Base-by-base conservation (phyloP, 1,140 invertebrate species). In the Bilobella aurantiaca region DNA sequence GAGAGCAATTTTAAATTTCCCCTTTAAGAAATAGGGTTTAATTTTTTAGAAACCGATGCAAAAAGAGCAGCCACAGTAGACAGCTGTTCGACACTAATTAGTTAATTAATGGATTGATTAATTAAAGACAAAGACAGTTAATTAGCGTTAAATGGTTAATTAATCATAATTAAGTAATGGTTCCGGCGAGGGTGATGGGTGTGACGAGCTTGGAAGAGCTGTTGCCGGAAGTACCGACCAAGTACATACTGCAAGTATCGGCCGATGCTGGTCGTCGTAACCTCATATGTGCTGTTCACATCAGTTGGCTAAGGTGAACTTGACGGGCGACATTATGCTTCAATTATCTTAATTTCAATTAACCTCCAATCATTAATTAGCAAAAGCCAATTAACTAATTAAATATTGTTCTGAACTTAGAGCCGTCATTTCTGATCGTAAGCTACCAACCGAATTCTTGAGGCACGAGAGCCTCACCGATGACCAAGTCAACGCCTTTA, bases 281-380 rank as follows among this genome's bases (percentile, higher is more conserved):
- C 70, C 85, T 81, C 74, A 77, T 82, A 67, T 79, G 83, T 53
- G 79, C 85, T 66, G 85, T 86, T 63, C 84, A 86, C 74, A 82
- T 81, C 74, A 78, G 75, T 66, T 87, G 86, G 86, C 75, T 87
- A 64, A 84, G 84, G 76, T 82, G 81, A 72, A 56, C 57, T 21
- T 62, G n/a, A 25, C n/a, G n/a, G n/a, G n/a, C n/a, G n/a, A n/a
- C n/a, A n/a, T n/a, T n/a, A n/a, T n/a, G n/a, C n/a, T n/a, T n/a
- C n/a, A n/a, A n/a, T n/a, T n/a, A n/a, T n/a, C n/a, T n/a, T n/a
- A 25, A 5, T 18, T 56, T 27, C 23, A n/a, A 31, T 29, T 58
- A 47, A 46, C 5, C 1, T n/a, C 47, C 8, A 46, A 21, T 58
- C 28, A 18, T 34, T 57, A 30, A 16, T 49, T 18, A 25, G 28